These are phyloP conservation scores for Formica aserva DNA, from an alignment of 2,888 invertebrate genomes.

Conservation along the genomic window DNA sequence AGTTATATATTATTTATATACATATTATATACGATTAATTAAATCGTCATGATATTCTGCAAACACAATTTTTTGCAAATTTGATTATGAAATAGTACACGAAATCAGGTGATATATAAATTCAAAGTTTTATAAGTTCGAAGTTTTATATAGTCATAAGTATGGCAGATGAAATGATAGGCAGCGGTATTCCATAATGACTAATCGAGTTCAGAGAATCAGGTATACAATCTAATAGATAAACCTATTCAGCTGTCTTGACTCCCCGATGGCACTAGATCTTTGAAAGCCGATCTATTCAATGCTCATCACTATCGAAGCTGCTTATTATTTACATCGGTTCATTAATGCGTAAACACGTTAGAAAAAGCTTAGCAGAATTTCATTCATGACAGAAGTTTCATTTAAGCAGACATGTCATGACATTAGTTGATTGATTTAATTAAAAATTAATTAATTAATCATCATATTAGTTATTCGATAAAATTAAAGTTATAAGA, in stretches of 20 bases:
- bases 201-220: not conserved
- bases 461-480: not conserved
- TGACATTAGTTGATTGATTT: not conserved
- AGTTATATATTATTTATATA: not conserved
- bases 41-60: conserved; percentile 50
- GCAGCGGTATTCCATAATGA: not conserved
- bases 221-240: not conserved
- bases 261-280: conserved; percentile 9
- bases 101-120: not conserved
- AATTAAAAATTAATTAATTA: not conserved
- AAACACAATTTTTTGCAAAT: conserved; percentile 56
- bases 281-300: conserved; percentile 23
- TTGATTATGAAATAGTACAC: not conserved
- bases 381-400: not conserved
- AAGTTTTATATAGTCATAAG: not conserved
- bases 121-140: not conserved
- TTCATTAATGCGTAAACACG: conserved; percentile 15
- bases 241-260: conserved; percentile 41
- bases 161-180: not conserved
- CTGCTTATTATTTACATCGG: conserved; percentile 21
- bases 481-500: not conserved
- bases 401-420: conserved; percentile 6
- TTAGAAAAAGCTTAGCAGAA: not conserved
- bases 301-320: conserved; percentile 18
- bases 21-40: conserved; percentile 16